These are phyloP conservation scores for Bovichtus diacanthus DNA, from an alignment of 2,797 vertebrate genomes.

Conservation along the genomic window DNA sequence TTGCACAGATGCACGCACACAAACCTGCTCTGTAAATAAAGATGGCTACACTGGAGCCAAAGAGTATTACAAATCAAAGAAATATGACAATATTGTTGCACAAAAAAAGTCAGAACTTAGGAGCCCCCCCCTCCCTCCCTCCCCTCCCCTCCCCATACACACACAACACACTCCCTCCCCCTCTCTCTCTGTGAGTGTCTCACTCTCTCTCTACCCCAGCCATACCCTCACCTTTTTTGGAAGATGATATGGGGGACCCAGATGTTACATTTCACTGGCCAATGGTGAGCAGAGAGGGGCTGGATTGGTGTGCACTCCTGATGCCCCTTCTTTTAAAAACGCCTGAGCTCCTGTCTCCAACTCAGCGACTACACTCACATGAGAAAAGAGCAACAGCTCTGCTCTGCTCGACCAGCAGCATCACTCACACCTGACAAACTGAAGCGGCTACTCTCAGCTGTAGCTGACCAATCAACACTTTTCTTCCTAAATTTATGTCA, in stretches of 20 bases:
- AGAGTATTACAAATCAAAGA: slow-evolving; percentile 1
- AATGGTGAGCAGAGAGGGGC: slow-evolving; percentile 86
- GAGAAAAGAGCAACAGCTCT: slow-evolving; percentile 60
- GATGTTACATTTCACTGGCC: slow-evolving; percentile 82
- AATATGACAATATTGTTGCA: slow-evolving; percentile 14
- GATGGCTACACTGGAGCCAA: not conserved
- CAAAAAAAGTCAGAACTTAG: slow-evolving; percentile 21
- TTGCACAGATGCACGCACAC: slow-evolving; percentile 14
- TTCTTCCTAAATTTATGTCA: slow-evolving; percentile 2
- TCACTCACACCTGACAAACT: slow-evolving; percentile 68
- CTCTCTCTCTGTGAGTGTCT: slow-evolving; percentile 8
- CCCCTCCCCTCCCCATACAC: not conserved
- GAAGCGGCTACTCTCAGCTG: slow-evolving; percentile 3
- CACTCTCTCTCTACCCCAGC: slow-evolving; percentile 41
- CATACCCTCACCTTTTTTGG: slow-evolving; percentile 73
- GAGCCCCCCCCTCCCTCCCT: not conserved
- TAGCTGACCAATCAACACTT: slow-evolving; percentile 1
- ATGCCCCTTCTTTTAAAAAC: slow-evolving; percentile 86
- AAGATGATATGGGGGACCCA: slow-evolving; percentile 81
- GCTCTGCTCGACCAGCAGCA: slow-evolving; percentile 46
- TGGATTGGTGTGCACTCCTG: slow-evolving; percentile 79
- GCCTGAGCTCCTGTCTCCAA: slow-evolving; percentile 72
- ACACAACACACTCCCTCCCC: not conserved
- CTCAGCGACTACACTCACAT: slow-evolving; percentile 71
- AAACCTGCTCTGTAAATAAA: slow-evolving; percentile 47